Conservation (phyloP, 64 coral and sea anemone genomes). For the Stichodactyla helianthus region DNA sequence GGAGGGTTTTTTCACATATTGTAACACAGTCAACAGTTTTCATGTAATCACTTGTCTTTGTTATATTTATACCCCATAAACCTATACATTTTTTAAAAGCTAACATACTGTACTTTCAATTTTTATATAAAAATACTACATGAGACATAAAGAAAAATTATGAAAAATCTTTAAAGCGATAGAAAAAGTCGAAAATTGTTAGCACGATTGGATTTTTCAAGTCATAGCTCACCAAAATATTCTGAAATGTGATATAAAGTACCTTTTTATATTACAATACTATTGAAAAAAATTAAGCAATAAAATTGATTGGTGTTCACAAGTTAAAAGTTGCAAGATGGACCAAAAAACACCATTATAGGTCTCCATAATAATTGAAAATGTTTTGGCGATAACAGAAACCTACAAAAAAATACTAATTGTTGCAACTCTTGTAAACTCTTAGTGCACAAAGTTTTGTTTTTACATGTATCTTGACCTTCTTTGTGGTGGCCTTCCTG, state of each 20-base stretch:
- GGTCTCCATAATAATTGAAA: not conserved
- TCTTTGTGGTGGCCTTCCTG: too few species aligned
- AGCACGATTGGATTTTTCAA: not conserved
- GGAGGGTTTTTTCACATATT: not conserved
- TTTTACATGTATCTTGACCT: too few species aligned
- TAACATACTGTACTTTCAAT: not conserved
- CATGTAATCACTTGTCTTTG: not conserved
- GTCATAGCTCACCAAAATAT: not conserved
- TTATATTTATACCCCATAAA: constrained; percentile 2
- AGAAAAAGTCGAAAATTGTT: constrained; percentile 1
- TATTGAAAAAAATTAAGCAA: not conserved
- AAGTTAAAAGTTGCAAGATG: not conserved
- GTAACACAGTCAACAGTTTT: constrained; percentile 8
- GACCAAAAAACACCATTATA: not conserved
- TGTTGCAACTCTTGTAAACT: not conserved
- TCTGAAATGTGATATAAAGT: not conserved
- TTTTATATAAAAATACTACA: not conserved
- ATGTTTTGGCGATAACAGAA: not conserved
- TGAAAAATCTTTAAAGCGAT: constrained; percentile 2
- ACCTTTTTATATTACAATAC: not conserved
- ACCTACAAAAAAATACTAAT: not conserved
- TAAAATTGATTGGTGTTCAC: not conserved
- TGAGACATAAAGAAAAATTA: constrained; percentile 13
- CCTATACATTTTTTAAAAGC: constrained; percentile 4
- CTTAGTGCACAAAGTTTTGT: too few species aligned